Conservation (phyloP, 2,113 vertebrate genomes). For the Xiphophorus maculatus region DNA sequence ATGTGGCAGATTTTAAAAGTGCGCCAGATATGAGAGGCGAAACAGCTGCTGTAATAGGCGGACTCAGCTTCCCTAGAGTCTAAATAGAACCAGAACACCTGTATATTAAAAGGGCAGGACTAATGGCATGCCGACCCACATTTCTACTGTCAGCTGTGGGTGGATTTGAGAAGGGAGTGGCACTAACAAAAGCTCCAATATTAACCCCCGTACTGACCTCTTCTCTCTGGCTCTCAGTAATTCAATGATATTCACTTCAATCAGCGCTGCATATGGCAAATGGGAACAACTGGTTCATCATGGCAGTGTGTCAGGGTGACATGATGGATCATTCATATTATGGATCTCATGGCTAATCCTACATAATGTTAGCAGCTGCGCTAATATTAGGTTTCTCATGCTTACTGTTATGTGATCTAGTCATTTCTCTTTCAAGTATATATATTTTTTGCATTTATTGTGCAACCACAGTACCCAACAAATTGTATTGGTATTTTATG, state of each 20-base stretch:
- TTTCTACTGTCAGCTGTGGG: conserved; percentile 32
- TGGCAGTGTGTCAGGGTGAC: background rate
- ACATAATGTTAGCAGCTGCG: background rate
- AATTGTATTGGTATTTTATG: no score
- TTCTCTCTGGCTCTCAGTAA: conserved; percentile 35
- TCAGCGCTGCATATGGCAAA: conserved; percentile 11
- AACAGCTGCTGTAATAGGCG: conserved; percentile 36
- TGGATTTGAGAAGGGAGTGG: conserved; percentile 38
- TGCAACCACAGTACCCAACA: background rate
- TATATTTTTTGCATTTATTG: background rate
- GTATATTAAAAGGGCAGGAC: conserved; percentile 46
- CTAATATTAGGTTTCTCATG: background rate
- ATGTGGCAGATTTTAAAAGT: conserved; percentile 54
- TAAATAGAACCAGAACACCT: conserved; percentile 36
- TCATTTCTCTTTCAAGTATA: no score
- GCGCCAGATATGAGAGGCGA: conserved; percentile 18
- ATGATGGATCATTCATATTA: background rate
- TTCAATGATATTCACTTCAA: conserved; percentile 30
- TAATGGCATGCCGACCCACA: conserved; percentile 62
- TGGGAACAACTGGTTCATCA: conserved; percentile 6
- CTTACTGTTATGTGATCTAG: background rate
- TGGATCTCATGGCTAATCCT: background rate
- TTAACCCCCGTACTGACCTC: conserved; percentile 53
- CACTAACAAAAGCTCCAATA: conserved; percentile 53
- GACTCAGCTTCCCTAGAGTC: background rate